phyloP scores from a whole-genome alignment of 2,888 invertebrate genomes.

The Cacoxenus indagator region DNA sequence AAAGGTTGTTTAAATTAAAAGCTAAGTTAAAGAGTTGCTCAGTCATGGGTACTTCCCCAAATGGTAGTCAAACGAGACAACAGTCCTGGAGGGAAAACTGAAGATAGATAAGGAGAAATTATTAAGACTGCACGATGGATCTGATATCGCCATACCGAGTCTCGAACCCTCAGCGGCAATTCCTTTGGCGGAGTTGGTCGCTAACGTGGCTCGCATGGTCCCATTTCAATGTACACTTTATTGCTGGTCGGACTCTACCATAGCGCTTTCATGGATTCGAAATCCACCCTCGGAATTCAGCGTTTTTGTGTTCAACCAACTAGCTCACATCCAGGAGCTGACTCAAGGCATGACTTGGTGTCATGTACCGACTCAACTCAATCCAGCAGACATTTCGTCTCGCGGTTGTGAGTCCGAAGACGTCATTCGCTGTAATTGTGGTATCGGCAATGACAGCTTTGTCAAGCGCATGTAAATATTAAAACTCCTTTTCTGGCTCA shows the following conservation, averaged over 20 bases:
- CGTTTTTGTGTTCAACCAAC: no score
- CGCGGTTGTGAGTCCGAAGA: no score
- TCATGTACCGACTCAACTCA: neutral
- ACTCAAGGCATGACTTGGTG: no score
- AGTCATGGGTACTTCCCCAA: neutral
- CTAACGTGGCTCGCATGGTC: no score
- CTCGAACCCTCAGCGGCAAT: neutral
- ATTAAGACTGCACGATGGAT: neutral
- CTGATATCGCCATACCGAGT: neutral
- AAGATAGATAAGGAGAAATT: neutral
- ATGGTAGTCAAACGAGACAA: neutral
- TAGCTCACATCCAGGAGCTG: no score
- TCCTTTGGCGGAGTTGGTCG: neutral
- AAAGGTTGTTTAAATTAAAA: no score
- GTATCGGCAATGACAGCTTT: no score
- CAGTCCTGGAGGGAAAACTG: neutral
- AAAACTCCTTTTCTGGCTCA: neutral
- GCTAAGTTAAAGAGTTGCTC: no score
- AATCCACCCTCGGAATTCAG: neutral
- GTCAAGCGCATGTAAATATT: no score
- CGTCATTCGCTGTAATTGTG: no score
- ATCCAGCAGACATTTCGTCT: neutral
- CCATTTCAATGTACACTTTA: no score
- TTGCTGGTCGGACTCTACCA: neutral
- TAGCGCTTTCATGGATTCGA: neutral